Base-by-base conservation (phyloP, 2,797 vertebrate genomes). In the Gobio occitaniae region DNA sequence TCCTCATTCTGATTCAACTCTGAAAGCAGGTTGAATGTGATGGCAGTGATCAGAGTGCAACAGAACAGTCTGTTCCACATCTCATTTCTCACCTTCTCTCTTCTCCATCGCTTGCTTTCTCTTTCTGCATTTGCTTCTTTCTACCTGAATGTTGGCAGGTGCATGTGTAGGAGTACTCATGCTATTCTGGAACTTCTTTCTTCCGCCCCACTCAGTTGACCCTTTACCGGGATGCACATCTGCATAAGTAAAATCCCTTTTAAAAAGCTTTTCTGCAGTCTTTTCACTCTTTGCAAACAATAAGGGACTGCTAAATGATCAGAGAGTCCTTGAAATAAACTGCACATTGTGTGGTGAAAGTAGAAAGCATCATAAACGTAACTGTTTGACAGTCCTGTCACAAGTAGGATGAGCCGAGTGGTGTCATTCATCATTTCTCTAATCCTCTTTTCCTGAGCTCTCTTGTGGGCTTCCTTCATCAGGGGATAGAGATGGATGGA, bases 1-100 rank as follows among this genome's bases (percentile, higher is more conserved):
- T 72, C 50, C 69, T 84, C 41, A 63, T 87, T 87, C 83, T 69
- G 66, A 69, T 74, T 85, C 79, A 71, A 79, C 81, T 76, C 72
- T 48, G 68, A 82, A 88, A 81, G 80, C 79, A 47, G 84, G 80
- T 80, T 78, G 86, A 41, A 75, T 78, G 71, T 84, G 78, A 76
- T 12, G 41, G 25, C 83, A 83, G 19, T 78, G 78, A 83, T 78
- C 77, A 81, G 71, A 87, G 75, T 54, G 50, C 84, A 83, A 76
- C 72, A 78, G 74, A 80, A 86, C 80, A 83, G 61, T 82, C 75
- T 88, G 65, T 81, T 88, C 79, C 69, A 79, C 36, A 61, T 75
- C 76, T 80, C n/a, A 50, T 80, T 63, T 85, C 71, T 81, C 29
- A 17, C 47, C 76, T 80, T 56, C 12, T 78, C 11, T 76, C 29